These are phyloP conservation scores for Diorhabda sublineata DNA, from an alignment of 1,140 invertebrate genomes.

Conservation along the genomic window DNA sequence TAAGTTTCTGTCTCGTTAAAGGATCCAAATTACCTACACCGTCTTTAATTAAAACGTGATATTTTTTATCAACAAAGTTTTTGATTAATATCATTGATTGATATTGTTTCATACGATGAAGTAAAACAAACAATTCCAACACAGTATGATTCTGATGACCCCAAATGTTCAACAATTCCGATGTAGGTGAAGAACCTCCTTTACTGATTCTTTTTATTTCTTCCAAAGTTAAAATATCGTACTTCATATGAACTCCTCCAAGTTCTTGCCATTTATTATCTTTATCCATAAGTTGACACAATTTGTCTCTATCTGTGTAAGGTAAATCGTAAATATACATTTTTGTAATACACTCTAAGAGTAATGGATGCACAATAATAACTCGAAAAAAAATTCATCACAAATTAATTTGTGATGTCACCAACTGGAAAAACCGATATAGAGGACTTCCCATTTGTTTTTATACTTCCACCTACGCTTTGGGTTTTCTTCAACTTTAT, in stretches of 20 bases:
- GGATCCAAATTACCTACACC: constrained; percentile 47
- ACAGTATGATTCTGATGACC: constrained; percentile 76
- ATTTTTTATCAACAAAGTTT: constrained; percentile 57
- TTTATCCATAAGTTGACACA: constrained; percentile 73
- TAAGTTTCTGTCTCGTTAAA: constrained; percentile 21
- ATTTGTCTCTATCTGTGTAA: constrained; percentile 58
- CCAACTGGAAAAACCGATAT: no score
- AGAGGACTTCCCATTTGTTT: no score
- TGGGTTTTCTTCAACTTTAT: no score
- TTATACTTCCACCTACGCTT: no score
- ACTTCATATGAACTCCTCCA: constrained; percentile 55
- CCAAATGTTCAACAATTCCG: constrained; percentile 72
- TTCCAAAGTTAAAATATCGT: constrained; percentile 52
- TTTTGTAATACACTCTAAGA: constrained; percentile 27
- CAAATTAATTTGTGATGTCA: no score
- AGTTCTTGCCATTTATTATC: constrained; percentile 76
- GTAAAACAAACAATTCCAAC: constrained; percentile 68
- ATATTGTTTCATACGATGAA: constrained; percentile 64
- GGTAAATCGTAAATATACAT: constrained; percentile 73
- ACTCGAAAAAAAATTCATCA: no score
- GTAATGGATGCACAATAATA: no score
- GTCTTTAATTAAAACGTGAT: constrained; percentile 53
- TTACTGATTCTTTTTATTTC: constrained; percentile 46
- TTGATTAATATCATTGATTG: constrained; percentile 65
- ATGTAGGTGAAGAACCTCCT: constrained; percentile 63